phyloP scores from a whole-genome alignment of 2,888 invertebrate genomes.

The Calliopum simillimum region DNA sequence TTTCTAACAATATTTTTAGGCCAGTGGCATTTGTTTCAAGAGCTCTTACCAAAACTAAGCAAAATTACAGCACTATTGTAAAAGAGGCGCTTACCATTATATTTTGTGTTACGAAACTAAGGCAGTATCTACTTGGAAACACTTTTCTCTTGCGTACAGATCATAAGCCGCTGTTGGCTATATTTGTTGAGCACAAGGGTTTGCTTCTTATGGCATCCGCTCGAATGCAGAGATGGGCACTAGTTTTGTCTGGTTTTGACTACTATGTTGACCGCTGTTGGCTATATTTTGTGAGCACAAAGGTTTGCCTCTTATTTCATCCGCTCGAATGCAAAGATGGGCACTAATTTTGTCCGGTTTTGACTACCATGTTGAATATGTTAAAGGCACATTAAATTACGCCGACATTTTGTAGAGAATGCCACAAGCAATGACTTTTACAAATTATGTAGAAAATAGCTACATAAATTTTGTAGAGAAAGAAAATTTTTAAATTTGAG shows the following conservation, averaged over 20 bases:
- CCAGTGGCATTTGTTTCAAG: conserved; percentile 44
- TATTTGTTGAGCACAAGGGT: conserved; percentile 41
- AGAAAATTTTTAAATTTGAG: no score
- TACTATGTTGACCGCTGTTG: no score
- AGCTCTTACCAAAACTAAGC: conserved; percentile 39
- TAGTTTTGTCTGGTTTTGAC: conserved; percentile 42
- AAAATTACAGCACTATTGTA: conserved; percentile 42
- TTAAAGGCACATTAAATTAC: conserved; percentile 21
- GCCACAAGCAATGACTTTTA: no score
- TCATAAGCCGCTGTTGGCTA: conserved; percentile 38
- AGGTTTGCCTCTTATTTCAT: conserved; percentile 38
- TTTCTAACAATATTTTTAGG: conserved; percentile 27
- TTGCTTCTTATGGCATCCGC: conserved; percentile 37
- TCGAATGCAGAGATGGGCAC: conserved; percentile 34
- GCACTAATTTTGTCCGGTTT: conserved; percentile 42
- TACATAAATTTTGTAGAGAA: no score
- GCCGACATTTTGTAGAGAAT: no score
- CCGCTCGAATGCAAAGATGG: conserved; percentile 35
- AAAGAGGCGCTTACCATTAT: no score
- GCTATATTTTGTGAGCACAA: conserved; percentile 40
- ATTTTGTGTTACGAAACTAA: conserved; percentile 41
- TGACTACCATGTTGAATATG: conserved; percentile 37
- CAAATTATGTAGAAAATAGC: no score
- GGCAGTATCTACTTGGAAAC: conserved; percentile 40
- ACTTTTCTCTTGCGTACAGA: conserved; percentile 38